Conservation (phyloP, 1,140 invertebrate species). For the Sinella curviseta region DNA sequence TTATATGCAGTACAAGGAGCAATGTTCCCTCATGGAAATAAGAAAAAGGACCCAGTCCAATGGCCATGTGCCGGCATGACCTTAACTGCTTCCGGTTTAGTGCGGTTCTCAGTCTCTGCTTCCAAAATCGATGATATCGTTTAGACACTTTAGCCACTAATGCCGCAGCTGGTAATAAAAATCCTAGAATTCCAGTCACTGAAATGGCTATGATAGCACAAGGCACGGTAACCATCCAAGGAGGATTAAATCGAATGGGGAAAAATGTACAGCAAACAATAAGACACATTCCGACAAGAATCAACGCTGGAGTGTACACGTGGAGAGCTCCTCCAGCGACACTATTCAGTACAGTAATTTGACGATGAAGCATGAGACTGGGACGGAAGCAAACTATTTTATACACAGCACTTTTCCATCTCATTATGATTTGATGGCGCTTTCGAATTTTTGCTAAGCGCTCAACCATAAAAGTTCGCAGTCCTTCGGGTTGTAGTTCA, state of each 20-base stretch:
- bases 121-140: background rate
- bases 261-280: background rate
- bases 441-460: background rate
- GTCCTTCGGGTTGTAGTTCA: background rate
- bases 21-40: background rate
- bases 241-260: background rate
- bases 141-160: background rate
- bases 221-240: background rate
- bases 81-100: background rate
- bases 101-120: background rate
- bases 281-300: background rate
- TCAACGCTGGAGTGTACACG: background rate
- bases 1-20: background rate
- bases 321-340: background rate
- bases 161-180: background rate
- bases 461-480: background rate
- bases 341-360: background rate
- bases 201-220: background rate
- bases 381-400: background rate
- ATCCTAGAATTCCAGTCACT: background rate
- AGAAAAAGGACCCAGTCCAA: background rate
- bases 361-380: background rate
- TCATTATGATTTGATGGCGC: background rate
- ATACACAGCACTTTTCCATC: slow-evolving; percentile 1
- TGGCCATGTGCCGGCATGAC: background rate